Base-by-base conservation (phyloP, 1,140 invertebrate genomes). In the Pseudomyrmex flavicornis region DNA sequence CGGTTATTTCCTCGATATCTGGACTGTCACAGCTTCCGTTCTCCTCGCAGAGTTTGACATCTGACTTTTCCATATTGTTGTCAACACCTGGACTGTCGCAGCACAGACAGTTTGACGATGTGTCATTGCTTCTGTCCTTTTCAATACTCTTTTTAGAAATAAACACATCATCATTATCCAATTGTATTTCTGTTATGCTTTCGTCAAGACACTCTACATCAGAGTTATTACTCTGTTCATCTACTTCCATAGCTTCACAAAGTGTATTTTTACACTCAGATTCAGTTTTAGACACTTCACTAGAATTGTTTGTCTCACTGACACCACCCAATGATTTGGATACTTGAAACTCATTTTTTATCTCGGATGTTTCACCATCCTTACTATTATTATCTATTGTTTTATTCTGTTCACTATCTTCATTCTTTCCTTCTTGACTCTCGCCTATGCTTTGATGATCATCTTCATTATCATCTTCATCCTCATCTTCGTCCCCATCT, bases 161-260 rank as follows among this genome's bases (percentile, higher is more conserved):
- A 54, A 93, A 94, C 82, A 93, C 91, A 84, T 94, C 93, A 9
- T 94, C 90, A 50, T 75, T 84, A 58, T 87, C 86, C 50, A 83
- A 68, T 26, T 87, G 79, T 68, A 86, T 91, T 50, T 94, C 93
- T 0, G 88, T 89, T 15, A 91, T 87, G 1, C 58, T 86, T 52
- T 94, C 93, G 7, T 94, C 94, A 2, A 94, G 79, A 85, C 93
- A 94, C 75, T 94, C 93, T 15, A 94, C 86, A 46, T 94, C 93
- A 0, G 93, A 94, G 9, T 91, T 91, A 62, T 93, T 94, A 84
- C 91, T 92, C 12, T 91, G 87, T 68, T 86, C 89, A 26, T 94
- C 93, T 68, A 95, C 86, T 15, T 95, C 93, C 93, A 94, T 94
- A 22, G 88, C 17, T 44, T 93, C 76, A 86, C 69, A 73, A 68